Conservation (phyloP, 2,113 vertebrate genomes). For the Egretta garzetta region DNA sequence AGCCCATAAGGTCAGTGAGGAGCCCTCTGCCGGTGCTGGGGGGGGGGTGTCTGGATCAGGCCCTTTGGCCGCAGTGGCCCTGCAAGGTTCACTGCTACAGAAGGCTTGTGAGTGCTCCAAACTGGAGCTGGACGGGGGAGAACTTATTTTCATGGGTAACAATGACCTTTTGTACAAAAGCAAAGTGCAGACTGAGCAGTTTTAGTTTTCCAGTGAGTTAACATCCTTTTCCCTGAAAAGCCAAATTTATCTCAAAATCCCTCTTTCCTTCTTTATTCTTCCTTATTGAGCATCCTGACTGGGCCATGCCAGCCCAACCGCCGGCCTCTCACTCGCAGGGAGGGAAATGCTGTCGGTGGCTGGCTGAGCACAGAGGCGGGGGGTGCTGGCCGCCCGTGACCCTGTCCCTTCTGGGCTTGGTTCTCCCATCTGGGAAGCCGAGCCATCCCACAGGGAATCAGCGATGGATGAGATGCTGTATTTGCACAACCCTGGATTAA, state of each 20-base stretch:
- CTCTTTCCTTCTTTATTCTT: background rate
- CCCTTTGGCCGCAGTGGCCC: background rate
- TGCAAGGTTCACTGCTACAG: background rate
- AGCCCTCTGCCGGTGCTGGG: fast-evolving
- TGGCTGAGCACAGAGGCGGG: background rate
- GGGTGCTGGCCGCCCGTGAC: background rate
- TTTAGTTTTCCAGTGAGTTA: constrained; percentile 2
- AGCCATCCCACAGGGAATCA: background rate
- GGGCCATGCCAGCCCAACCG: background rate
- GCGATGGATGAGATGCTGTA: background rate
- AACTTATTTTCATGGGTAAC: background rate
- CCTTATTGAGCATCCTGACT: background rate
- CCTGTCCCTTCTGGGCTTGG: background rate
- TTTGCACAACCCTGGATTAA: background rate
- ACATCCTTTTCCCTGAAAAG: background rate
- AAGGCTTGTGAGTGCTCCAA: background rate
- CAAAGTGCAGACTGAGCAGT: constrained; percentile 16
- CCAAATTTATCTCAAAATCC: background rate
- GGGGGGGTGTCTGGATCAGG: background rate
- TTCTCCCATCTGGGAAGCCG: background rate
- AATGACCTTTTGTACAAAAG: constrained; percentile 48
- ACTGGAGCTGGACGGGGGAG: background rate
- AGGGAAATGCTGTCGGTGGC: background rate
- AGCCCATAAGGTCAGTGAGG: background rate
- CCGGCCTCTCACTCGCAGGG: fast-evolving